A percentile compares a stretch with the other conserved stretches of the same genome.
These are phyloP conservation scores for Tethea ocularis DNA, from an alignment of 2,888 invertebrate species.

Conservation along the genomic window DNA sequence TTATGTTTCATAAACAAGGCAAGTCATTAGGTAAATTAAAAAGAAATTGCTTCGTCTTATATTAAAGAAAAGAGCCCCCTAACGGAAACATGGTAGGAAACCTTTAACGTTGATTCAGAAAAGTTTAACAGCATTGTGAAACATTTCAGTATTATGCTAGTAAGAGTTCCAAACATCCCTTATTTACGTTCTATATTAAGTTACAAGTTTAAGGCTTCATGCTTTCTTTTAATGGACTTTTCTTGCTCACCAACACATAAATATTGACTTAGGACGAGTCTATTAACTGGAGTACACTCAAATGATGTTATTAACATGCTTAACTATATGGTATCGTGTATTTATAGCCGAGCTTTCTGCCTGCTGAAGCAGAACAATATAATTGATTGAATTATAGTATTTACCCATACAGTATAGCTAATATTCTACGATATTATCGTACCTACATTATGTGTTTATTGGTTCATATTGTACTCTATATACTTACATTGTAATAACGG, in stretches of 20 bases:
- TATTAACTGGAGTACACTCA: neutral
- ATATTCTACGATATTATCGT: too few relatives aligned
- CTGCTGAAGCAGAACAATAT: neutral
- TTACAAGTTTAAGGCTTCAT: neutral
- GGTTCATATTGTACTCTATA: too few relatives aligned
- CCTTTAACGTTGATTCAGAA: neutral
- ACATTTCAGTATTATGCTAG: neutral
- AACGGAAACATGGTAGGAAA: neutral
- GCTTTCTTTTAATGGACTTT: neutral
- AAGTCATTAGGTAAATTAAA: neutral
- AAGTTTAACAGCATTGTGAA: neutral
- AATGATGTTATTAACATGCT: neutral
- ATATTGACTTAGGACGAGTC: neutral
- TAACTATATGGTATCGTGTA: neutral
- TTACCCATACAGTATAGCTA: too few relatives aligned
- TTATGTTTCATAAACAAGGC: neutral
- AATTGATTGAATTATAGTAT: neutral
- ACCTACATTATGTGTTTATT: too few relatives aligned
- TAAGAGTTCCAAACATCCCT: neutral
- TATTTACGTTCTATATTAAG: slow-evolving; percentile 2
- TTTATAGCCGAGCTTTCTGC: neutral
- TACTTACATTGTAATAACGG: too few relatives aligned
- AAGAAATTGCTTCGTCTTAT: neutral
- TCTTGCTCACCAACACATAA: neutral
- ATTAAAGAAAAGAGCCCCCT: neutral